These are phyloP conservation scores for Trachelus iudaicus DNA, from an alignment of 2,888 invertebrate genomes.

Conservation along the genomic window DNA sequence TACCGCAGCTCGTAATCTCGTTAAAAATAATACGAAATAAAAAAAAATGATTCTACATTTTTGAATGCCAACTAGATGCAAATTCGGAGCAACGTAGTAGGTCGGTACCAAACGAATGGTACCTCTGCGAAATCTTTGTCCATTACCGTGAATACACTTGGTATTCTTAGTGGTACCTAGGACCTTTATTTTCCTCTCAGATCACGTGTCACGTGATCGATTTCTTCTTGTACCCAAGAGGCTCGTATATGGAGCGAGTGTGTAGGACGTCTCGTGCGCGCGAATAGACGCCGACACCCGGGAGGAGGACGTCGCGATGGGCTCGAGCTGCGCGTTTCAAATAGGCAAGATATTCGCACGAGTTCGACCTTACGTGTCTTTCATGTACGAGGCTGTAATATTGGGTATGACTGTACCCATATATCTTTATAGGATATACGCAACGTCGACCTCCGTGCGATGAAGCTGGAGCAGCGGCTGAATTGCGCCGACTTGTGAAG, in stretches of 20 bases:
- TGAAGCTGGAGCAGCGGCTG: neutral
- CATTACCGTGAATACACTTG: neutral
- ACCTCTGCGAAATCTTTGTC: neutral
- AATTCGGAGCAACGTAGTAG: neutral
- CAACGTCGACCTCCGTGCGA: neutral
- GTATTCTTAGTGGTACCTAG: neutral
- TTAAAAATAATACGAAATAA: neutral
- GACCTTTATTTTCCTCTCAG: neutral
- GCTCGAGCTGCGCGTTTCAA: neutral
- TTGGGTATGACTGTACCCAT: neutral
- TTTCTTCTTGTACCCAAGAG: neutral
- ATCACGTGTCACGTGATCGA: neutral
- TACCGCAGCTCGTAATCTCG: neutral
- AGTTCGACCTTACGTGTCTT: neutral
- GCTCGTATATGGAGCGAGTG: neutral
- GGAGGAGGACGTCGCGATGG: neutral
- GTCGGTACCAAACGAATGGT: neutral
- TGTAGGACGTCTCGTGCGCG: neutral
- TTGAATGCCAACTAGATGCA: neutral
- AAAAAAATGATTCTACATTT: neutral
- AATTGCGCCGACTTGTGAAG: neutral
- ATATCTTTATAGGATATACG: neutral
- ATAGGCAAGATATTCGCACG: neutral
- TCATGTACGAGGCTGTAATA: neutral
- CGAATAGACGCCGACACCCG: neutral